A percentile compares a stretch with the other conserved stretches of the same genome.
These are phyloP conservation scores for Perdita meconis DNA, from an alignment of 2,888 invertebrate genomes.

Conservation along the genomic window DNA sequence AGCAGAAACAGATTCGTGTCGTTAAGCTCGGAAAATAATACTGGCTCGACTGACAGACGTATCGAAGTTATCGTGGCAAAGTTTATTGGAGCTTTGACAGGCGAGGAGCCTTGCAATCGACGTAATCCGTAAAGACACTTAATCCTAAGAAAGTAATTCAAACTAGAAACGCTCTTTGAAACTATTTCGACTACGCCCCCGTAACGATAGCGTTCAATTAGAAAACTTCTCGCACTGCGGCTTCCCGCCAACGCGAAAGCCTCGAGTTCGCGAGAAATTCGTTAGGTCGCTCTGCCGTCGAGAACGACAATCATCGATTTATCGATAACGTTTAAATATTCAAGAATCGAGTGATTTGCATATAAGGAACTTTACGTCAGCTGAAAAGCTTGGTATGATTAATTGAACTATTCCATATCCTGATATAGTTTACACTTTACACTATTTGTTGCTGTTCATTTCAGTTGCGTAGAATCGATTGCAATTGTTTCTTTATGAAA, in stretches of 20 bases:
- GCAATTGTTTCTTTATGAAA: no score
- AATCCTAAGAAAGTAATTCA: neutral
- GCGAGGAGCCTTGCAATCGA: neutral
- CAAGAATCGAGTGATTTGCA: no score
- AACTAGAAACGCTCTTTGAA: neutral
- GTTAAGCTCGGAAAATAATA: neutral
- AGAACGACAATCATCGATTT: neutral
- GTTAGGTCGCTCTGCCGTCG: neutral
- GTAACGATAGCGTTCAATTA: neutral
- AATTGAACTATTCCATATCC: no score
- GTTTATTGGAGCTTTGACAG: neutral
- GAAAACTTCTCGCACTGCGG: neutral
- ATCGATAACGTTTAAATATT: slow-evolving; percentile 7
- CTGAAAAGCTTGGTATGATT: neutral
- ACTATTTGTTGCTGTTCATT: no score
- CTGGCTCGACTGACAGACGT: neutral
- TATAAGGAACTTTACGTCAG: neutral
- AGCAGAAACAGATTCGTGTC: neutral
- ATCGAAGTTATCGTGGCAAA: neutral
- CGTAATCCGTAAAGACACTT: neutral
- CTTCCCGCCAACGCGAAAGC: slow-evolving; percentile 11
- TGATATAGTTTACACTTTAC: no score
- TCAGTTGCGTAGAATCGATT: neutral
- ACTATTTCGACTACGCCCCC: neutral
- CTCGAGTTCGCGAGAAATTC: neutral